Base-by-base conservation (phyloP, 1,140 invertebrate genomes). In the Pantala flavescens region DNA sequence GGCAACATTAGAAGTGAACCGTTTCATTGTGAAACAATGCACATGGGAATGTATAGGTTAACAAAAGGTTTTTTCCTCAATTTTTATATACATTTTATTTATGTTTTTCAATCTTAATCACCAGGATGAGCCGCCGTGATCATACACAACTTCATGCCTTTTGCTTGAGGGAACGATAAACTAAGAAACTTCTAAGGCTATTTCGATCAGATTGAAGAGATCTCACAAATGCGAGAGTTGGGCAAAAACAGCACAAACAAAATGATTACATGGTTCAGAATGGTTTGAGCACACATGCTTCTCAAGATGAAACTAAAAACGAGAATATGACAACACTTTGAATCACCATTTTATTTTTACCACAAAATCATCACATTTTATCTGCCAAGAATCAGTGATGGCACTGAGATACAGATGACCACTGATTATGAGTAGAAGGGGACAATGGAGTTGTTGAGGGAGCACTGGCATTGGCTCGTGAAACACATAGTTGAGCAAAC, bases 401-500 rank as follows among this genome's bases (percentile, higher is more conserved):
- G 49, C 49, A 63, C n/a, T 63, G 49, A 63, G 49, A 19, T 19
- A 63, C 16, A 63, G 49, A 63, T 14, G 49, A 21, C 49, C 49
- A 63, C 49, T 63, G 49, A 63, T 16, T 63, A 63, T 63, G 49
- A 63, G 49, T 3, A 21, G 49, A 7, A 7, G 49, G 49, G 49
- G 49, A 14, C n/a, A 63, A 63, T 63, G 49, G 49, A 63, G 49
- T 63, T 63, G 71, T n/a, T 3, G 71, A 23, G 28, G 71, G 71
- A 12, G 24, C 24, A 28, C n/a, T 63, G 49, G 49, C 49, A 63
- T 16, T 63, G 49, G 49, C 49, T 63, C 49, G 49, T 63, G 49
- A 24, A 12, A 74, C 43, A 71, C 91, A 93, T 75, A 94, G 83
- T 80, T 91, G 88, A 75, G 90, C 91, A 81, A 96, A 96, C 80